Conservation (phyloP, 2,113 vertebrate genomes). For the Sinocyclocheilus rhinocerous region DNA sequence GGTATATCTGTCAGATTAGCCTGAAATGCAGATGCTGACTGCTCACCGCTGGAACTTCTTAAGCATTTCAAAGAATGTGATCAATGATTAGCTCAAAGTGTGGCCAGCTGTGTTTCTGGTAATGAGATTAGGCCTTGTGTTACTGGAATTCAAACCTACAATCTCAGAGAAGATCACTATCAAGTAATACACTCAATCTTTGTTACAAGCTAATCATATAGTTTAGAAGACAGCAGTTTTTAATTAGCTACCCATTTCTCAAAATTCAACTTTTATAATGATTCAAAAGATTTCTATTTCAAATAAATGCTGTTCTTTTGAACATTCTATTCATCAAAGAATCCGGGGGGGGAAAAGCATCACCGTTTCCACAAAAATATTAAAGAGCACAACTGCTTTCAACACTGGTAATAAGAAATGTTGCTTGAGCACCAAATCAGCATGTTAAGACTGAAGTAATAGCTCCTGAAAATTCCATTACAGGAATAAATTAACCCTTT, state of each 20-base stretch:
- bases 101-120: constrained; percentile 21
- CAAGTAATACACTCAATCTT: not conserved
- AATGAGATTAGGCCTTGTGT: constrained; percentile 14
- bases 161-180: constrained; percentile 5
- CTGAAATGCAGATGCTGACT: not conserved
- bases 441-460: no score
- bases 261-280: not conserved
- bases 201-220: no score
- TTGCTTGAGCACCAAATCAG: no score
- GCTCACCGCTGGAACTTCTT: constrained; percentile 9
- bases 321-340: no score
- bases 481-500: no score
- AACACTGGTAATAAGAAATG: no score
- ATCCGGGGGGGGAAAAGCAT: no score
- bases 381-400: no score
- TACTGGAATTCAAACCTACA: constrained; percentile 14
- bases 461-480: no score
- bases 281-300: no score
- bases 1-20: constrained; percentile 10
- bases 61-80: constrained; percentile 19
- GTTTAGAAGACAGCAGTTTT: not conserved
- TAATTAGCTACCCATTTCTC: not conserved
- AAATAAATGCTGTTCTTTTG: no score
- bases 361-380: no score
- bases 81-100: constrained; percentile 26